Base-by-base conservation (phyloP, 2,888 invertebrate species). In the Drosophila atripex region DNA sequence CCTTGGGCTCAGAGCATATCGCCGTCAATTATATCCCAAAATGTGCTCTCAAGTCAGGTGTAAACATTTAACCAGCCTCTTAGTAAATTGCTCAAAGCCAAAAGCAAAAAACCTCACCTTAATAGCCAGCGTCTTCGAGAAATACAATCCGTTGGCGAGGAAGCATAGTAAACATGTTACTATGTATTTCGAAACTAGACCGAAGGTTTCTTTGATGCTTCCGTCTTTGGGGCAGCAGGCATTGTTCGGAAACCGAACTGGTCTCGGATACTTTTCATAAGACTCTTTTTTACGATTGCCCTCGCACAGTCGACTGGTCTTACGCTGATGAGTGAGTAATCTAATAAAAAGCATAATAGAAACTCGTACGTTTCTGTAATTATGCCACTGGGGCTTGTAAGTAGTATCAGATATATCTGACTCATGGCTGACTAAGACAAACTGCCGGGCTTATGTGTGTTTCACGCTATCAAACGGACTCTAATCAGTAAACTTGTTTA, bases 301-400 rank as follows among this genome's bases (percentile, higher is more conserved):
- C 59, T 75, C 71, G 76, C 55, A 69, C 73, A 79, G 73, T 78
- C 79, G 86, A 78, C 84, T 84, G 69, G 85, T 74, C 76, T 87
- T 78, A 85, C 79, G 58, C 41, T 16, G 41, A 16, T 11, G 23
- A 35, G 25, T 21, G 11, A 43, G 35, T 6, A 14, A 35, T 35
- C 35, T 35, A n/a, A 35, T n/a, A 35, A 35, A 35, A 35, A n/a
- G 35, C 35, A 21, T 41, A 41, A 41, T 16, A 18, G 14, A 18
- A 21, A 45, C 51, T 16, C 28, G 14, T 46, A 11, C n/a, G 45
- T 18, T 21, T 38, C 45, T 63, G 35, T 63, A 63, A 63, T 63
- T 64, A 30, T 32, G 16, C 1, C 16, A 8, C 35, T 5, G 35
- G 28, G n/a, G 28, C 65, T 38, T 53, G 25, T 63, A 45, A 21